These are phyloP conservation scores for Leptonema lineaticorne DNA, from an alignment of 1,140 invertebrate genomes.

Conservation along the genomic window DNA sequence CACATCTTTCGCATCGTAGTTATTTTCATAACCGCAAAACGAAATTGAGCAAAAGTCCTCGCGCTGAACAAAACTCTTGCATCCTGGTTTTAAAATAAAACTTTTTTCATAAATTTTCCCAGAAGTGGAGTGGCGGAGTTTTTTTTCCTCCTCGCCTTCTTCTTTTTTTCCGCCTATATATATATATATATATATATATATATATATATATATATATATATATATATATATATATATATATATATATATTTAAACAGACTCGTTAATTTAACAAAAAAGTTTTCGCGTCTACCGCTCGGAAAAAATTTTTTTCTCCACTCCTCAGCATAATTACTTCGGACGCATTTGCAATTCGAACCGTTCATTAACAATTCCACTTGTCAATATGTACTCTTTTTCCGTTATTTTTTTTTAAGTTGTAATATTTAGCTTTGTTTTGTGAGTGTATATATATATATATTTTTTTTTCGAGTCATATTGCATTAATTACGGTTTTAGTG, in stretches of 20 bases:
- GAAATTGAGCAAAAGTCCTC: constrained; percentile 7
- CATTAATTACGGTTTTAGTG: too few relatives aligned
- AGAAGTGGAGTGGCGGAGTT: not conserved
- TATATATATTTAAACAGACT: constrained; percentile 20
- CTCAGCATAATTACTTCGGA: constrained; percentile 29
- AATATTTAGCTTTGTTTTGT: too few relatives aligned
- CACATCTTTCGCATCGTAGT: not conserved
- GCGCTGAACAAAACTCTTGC: constrained; percentile 10
- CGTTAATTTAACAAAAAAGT: constrained; percentile 26
- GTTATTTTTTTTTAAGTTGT: too few relatives aligned
- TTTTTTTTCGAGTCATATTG: too few relatives aligned
- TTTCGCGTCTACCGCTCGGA: constrained; percentile 12
- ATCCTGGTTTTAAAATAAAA: constrained; percentile 14
- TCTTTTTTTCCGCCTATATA: too few relatives aligned
- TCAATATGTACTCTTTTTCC: constrained; percentile 20
- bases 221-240: too few relatives aligned
- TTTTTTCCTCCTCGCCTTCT: constrained; percentile 6
- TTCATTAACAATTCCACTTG: constrained; percentile 31
- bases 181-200: too few relatives aligned
- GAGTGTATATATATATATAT: too few relatives aligned
- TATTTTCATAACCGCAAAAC: not conserved
- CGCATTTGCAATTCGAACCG: constrained; percentile 32
- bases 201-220: too few relatives aligned
- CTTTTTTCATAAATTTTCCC: constrained; percentile 18
- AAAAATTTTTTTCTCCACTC: too few relatives aligned